These are phyloP conservation scores for Ostrea denselamellosa DNA, from an alignment of 1,140 invertebrate species.

Conservation along the genomic window DNA sequence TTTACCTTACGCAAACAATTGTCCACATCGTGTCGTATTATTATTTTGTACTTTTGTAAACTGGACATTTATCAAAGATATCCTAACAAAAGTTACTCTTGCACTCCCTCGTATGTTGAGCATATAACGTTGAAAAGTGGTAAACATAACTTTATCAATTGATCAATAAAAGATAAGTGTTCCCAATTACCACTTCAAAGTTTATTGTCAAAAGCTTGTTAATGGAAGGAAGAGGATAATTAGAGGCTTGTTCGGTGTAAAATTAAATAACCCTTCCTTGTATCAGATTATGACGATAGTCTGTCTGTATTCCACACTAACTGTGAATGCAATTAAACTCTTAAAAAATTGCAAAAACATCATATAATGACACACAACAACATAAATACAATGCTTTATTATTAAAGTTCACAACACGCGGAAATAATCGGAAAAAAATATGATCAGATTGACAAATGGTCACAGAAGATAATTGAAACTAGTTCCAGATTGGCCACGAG, in stretches of 20 bases:
- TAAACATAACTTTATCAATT: neutral
- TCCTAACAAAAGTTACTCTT: neutral
- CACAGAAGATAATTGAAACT: neutral
- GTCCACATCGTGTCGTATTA: too few relatives aligned
- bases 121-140: neutral
- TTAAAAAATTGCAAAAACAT: neutral
- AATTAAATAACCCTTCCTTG: neutral
- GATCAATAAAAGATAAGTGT: neutral
- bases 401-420: conserved; percentile 25
- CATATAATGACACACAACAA: neutral
- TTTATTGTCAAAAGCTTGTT: neutral
- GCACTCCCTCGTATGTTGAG: neutral
- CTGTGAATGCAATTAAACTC: neutral
- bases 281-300: neutral
- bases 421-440: conserved; percentile 3
- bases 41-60: too few relatives aligned
- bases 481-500: neutral
- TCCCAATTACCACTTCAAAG: neutral
- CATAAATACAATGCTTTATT: neutral
- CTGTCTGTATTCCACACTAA: neutral
- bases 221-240: neutral
- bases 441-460: neutral
- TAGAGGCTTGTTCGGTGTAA: neutral
- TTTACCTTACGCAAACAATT: too few relatives aligned
- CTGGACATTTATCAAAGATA: too few relatives aligned